Percentiles rank a stretch among this genome's conserved stretches.
Evolutionary conservation across 2,797 vertebrate genomes (phyloP).

Genomic region (Thripadectes ignobilis): DNA sequence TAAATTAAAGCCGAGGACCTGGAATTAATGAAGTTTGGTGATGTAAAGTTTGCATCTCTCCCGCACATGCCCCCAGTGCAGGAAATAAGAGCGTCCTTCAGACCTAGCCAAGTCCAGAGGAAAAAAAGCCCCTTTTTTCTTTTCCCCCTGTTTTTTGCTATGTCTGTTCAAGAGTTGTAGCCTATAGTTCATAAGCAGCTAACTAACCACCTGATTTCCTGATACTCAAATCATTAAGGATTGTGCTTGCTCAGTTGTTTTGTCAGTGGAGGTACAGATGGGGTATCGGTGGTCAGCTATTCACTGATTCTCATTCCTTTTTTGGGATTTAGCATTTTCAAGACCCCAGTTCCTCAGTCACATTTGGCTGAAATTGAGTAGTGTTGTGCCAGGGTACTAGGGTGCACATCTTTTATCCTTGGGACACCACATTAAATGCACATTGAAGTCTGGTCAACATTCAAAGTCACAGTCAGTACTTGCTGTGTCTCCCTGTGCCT

Average conservation of each 20-base stretch:
- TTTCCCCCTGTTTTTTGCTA: background rate
- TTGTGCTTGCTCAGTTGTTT: background rate
- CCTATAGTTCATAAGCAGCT: background rate
- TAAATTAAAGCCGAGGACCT: background rate
- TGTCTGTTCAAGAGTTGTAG: background rate
- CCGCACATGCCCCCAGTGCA: accelerated
- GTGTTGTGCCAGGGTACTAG: background rate
- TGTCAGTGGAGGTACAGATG: background rate
- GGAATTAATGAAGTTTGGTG: background rate
- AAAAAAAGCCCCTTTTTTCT: accelerated
- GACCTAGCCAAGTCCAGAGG: background rate
- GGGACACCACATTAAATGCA: background rate
- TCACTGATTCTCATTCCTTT: background rate
- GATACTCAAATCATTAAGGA: background rate
- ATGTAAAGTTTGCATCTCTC: background rate
- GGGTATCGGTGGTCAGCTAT: background rate
- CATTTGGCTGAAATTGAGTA: background rate
- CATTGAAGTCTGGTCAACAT: background rate
- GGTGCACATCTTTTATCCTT: accelerated
- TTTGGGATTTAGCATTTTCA: background rate
- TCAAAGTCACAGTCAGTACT: background rate
- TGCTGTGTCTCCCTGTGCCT: background rate
- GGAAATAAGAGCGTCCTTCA: background rate
- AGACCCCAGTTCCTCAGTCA: background rate
- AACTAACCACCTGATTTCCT: background rate